Conservation (phyloP, 1,140 invertebrate genomes). For the Heliconius himera region DNA sequence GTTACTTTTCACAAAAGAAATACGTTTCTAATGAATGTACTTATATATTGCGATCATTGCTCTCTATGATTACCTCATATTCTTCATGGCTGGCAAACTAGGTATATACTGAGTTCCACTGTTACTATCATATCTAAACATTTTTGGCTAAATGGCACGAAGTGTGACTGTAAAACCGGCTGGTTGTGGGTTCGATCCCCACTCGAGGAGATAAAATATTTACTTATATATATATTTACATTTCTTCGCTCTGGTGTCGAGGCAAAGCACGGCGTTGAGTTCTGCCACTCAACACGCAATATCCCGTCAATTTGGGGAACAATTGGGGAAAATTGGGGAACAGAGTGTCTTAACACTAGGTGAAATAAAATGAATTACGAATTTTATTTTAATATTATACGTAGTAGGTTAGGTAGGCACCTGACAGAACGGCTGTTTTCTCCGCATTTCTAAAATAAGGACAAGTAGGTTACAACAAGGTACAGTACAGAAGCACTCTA, state of each 20-base stretch:
- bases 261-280: too few relatives aligned
- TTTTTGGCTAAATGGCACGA: conserved; percentile 14
- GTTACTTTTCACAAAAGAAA: conserved; percentile 9
- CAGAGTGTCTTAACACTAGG: too few relatives aligned
- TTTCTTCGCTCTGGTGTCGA: too few relatives aligned
- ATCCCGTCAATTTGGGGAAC: too few relatives aligned
- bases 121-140: conserved; percentile 30
- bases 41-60: conserved; percentile 28
- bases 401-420: not conserved
- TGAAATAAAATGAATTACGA: not conserved
- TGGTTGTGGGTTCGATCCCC: too few relatives aligned
- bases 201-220: too few relatives aligned
- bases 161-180: too few relatives aligned
- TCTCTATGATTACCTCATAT: conserved; percentile 36
- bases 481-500: conserved; percentile 1
- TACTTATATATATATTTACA: too few relatives aligned
- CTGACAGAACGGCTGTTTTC: not conserved
- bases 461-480: not conserved
- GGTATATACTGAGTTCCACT: conserved; percentile 29
- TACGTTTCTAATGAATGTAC: conserved; percentile 14
- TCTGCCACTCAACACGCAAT: too few relatives aligned
- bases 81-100: conserved; percentile 27
- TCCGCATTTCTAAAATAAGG: conserved; percentile 1
- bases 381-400: not conserved
- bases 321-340: too few relatives aligned